Evolutionary conservation across 1,140 invertebrate genomes (phyloP), one percentile per base, ranked within the genome.

Genomic region (Heliothis virescens): DNA sequence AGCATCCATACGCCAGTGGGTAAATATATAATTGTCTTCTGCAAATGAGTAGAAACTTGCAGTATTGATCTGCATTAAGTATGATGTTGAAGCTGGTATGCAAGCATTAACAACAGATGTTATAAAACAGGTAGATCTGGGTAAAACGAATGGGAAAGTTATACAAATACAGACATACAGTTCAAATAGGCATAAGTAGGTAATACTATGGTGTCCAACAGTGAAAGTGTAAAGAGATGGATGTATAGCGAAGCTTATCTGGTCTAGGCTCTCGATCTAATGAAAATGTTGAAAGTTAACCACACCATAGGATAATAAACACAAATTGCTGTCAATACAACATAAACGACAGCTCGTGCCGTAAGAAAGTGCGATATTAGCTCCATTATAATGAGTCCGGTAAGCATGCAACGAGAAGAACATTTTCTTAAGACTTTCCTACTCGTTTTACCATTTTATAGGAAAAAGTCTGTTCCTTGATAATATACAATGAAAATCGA

Each of bases 201-300:
- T n/a, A 50, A 53, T 77, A 62, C 57, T 48, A 53, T 77, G 74
- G 57, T 60, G 72, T 74, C 55, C 29, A 53, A 60, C 18, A 77
- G 60, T 65, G 74, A 77, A 77, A 77, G 74, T 65, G 60, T 77
- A 34, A 48, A 63, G 48, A 41, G 59, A 52, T 65, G 26, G 59
- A 77, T 53, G 26, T 55, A 63, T 77, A 16, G 55, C 47, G 9
- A 15, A 62, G 59, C 60, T 65, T 65, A 77, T 62, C 74, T 55
- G 16, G 72, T 62, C 69, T 60, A 59, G 34, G 57, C 55, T 62
- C 59, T 52, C 47, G 60, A 53, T 77, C 50, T 63, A 67, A 79
- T 73, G 57, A 72, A 82, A 79, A 80, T 81, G 80, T 83, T 79
- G 87, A 89, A 86, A 87, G 87, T 83, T 85, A 89, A 89, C 87